Conservation (phyloP, 2,113 vertebrate genomes). For the Rhinolophus sinicus region DNA sequence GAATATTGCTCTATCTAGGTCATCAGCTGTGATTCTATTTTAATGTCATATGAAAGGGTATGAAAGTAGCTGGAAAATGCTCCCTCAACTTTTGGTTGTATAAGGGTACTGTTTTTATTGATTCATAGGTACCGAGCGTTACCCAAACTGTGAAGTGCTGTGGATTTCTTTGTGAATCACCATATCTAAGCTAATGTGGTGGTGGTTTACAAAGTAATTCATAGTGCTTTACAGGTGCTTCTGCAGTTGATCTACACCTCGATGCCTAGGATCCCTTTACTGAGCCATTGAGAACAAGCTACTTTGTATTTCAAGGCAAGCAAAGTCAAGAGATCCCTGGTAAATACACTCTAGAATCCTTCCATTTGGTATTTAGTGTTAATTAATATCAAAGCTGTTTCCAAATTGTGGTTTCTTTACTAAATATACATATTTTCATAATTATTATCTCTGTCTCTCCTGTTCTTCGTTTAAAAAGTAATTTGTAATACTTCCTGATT, state of each 20-base stretch:
- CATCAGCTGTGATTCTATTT: conserved; percentile 24
- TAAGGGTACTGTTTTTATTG: conserved; percentile 56
- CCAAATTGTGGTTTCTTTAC: conserved; percentile 36
- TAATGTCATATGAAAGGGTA: not conserved
- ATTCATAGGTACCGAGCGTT: conserved; percentile 63
- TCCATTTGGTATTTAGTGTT: not conserved
- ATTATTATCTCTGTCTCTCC: not conserved
- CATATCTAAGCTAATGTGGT: conserved; percentile 78
- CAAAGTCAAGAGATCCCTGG: conserved; percentile 29
- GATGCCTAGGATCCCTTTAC: conserved; percentile 52
- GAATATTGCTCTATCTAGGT: not conserved
- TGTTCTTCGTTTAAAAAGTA: not conserved
- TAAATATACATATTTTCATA: conserved; percentile 6
- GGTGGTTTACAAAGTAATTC: conserved; percentile 81
- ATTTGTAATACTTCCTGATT: not conserved
- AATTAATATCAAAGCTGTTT: not conserved
- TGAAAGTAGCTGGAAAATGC: not conserved
- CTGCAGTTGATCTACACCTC: conserved; percentile 68
- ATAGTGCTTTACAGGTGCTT: conserved; percentile 75
- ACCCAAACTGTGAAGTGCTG: conserved; percentile 76
- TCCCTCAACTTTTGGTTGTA: not conserved
- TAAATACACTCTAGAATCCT: conserved; percentile 30
- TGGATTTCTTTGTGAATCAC: conserved; percentile 83
- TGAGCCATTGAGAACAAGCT: conserved; percentile 43
- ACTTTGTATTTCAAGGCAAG: conserved; percentile 36